Percentiles rank a stretch among this genome's conserved stretches.
These are phyloP conservation scores for Centroberyx gerrardi DNA, from an alignment of 2,797 vertebrate genomes.

Conservation along the genomic window DNA sequence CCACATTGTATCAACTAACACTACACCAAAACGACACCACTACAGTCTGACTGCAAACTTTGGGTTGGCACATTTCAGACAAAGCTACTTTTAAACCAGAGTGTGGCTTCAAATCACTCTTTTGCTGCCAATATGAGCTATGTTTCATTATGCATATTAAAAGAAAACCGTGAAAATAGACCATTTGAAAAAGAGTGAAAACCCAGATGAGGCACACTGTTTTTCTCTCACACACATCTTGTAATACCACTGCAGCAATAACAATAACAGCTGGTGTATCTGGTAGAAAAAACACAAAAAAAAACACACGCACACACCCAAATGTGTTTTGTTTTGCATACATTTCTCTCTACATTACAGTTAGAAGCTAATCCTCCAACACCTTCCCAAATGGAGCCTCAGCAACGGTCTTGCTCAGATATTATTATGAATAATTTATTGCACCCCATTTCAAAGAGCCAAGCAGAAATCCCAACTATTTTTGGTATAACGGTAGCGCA, in stretches of 20 bases:
- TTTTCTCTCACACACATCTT: constrained; percentile 44
- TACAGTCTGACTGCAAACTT: constrained; percentile 5
- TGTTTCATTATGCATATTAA: constrained; percentile 34
- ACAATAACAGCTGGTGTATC: constrained; percentile 74
- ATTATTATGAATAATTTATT: constrained; percentile 83
- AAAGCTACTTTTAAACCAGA: constrained; percentile 27
- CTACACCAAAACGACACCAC: constrained; percentile 14
- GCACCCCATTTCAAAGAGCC: constrained; percentile 74
- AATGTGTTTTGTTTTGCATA: constrained; percentile 75
- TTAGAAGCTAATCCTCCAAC: constrained; percentile 72
- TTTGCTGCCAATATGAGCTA: constrained; percentile 6
- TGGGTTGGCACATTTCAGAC: background rate
- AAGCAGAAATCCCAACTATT: constrained; percentile 71
- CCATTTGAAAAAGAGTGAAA: constrained; percentile 31
- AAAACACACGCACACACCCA: constrained; percentile 46
- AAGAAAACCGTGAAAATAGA: constrained; percentile 28
- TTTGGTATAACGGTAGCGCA: constrained; percentile 59
- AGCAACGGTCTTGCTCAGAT: constrained; percentile 70
- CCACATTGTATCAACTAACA: constrained; percentile 22
- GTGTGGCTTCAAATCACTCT: constrained; percentile 9
- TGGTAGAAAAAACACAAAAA: constrained; percentile 22
- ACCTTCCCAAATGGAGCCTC: constrained; percentile 76
- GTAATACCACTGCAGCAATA: constrained; percentile 55
- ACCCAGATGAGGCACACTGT: constrained; percentile 43
- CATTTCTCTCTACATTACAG: constrained; percentile 64